A percentile compares a stretch with the other conserved stretches of the same genome.
phyloP scores from a whole-genome alignment of 2,797 vertebrate species.

The Perodicticus potto region DNA sequence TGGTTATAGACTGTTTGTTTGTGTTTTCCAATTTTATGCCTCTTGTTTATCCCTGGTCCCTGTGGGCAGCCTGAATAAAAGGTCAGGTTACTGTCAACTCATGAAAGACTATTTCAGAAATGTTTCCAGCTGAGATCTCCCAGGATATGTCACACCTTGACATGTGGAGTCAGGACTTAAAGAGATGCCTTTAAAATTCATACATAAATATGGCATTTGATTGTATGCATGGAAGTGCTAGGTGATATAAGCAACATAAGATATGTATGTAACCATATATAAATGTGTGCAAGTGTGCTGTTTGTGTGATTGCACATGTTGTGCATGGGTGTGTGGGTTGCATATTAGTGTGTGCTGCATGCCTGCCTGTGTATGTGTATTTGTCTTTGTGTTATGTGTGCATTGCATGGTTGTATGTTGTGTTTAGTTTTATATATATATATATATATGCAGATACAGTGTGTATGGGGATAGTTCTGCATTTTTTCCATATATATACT shows the following conservation, averaged over 20 bases:
- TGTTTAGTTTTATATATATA: not conserved
- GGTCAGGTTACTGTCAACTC: constrained; percentile 75
- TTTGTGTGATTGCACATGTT: not conserved
- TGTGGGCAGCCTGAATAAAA: constrained; percentile 55
- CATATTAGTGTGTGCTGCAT: not conserved
- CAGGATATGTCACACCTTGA: constrained; percentile 68
- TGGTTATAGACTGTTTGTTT: constrained; percentile 57
- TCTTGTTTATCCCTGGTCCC: constrained; percentile 59
- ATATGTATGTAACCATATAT: not conserved
- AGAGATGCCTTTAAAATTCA: constrained; percentile 60
- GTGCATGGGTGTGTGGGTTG: not conserved
- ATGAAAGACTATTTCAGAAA: constrained; percentile 69
- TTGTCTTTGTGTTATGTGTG: not conserved
- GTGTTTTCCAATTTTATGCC: constrained; percentile 64
- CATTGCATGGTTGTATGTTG: not conserved
- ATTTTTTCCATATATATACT: constrained; percentile 31
- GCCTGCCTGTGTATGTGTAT: not conserved
- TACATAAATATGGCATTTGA: constrained; percentile 9
- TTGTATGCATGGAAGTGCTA: not conserved
- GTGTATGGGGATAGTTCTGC: not conserved
- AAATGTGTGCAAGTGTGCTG: not conserved
- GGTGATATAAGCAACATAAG: not conserved
- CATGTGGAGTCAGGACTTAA: constrained; percentile 57
- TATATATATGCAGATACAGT: not conserved
- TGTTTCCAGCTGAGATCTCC: constrained; percentile 72